Base-by-base conservation (phyloP, 2,113 vertebrate genomes). In the Melanostigma gelatinosum region DNA sequence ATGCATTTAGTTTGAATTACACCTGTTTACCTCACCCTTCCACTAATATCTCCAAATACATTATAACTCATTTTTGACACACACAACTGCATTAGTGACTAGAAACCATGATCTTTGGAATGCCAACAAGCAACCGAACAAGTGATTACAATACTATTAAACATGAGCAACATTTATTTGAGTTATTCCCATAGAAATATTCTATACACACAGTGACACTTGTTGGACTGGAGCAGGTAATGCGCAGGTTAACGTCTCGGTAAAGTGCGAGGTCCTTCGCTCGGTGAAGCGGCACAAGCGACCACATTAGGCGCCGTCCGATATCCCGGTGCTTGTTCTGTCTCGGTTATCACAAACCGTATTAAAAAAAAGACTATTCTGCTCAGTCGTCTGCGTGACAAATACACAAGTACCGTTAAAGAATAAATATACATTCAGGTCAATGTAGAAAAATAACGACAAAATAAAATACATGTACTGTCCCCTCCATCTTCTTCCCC, bases 371-470 rank as follows among this genome's bases (percentile, higher is more conserved):
- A 29, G 90, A 91, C 72, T 82, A 84, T 87, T 88, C 55, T 69
- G 52, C 50, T 80, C 81, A 66, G 73, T 90, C 79, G 60, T 80
- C 72, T 79, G 54, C 46, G 34, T 72, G 76, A 85, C 79, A 80
- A 85, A 77, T 72, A 91, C 73, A 92, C 79, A 77, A 29, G 63
- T 60, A 52, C 73, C 52, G 68, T 79, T 29, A 77, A 77, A 90
- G 88, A 91, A 87, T 92, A 91, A 92, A 92, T 91, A 90, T 91
- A 94, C 93, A 94, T 94, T 94, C 93, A 91, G 74, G 79, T 93
- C 70, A 72, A 85, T 85, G 81, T 91, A 93, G 80, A 94, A 94
- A 94, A 93, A 93, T 84, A 87, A 91, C 13, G 50, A 88, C 24
- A 24, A 24, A 24, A 24, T 24, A 24, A 24, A 89, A 87, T 69